phyloP scores from a whole-genome alignment of 1,140 invertebrate species.

The Tetragnatha versicolor region DNA sequence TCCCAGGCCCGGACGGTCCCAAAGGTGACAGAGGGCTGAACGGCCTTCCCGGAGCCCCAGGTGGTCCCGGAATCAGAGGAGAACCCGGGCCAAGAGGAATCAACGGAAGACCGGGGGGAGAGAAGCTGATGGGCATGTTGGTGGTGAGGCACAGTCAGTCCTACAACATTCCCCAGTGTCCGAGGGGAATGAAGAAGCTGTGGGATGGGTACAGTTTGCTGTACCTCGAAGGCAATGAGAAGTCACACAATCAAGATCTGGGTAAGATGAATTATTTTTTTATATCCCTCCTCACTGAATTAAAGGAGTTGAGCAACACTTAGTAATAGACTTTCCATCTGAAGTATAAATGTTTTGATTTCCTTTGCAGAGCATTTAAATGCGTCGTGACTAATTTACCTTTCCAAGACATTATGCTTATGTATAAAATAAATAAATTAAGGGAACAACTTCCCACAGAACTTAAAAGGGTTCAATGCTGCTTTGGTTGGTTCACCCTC shows the following conservation, averaged over 20 bases:
- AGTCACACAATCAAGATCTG: constrained; percentile 92
- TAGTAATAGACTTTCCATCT: too few relatives aligned
- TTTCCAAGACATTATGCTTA: too few relatives aligned
- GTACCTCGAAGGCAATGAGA: constrained; percentile 90
- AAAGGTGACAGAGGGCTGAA: constrained; percentile 52
- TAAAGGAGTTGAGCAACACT: too few relatives aligned
- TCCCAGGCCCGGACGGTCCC: constrained; percentile 50
- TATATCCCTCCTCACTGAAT: too few relatives aligned
- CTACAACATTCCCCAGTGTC: constrained; percentile 83
- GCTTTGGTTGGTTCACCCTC: too few relatives aligned
- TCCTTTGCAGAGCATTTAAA: too few relatives aligned
- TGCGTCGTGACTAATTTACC: too few relatives aligned
- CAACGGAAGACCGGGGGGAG: constrained; percentile 51
- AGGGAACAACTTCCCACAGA: too few relatives aligned
- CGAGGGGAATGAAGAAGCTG: constrained; percentile 78
- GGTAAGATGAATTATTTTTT: too few relatives aligned
- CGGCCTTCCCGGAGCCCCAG: constrained; percentile 68
- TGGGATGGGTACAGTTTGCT: constrained; percentile 97
- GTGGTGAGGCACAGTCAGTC: constrained; percentile 82
- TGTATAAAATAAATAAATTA: too few relatives aligned
- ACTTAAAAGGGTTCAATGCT: too few relatives aligned
- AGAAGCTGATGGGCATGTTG: constrained; percentile 50
- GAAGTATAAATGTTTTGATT: too few relatives aligned
- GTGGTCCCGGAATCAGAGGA: constrained; percentile 68
- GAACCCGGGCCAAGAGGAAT: constrained; percentile 48